Conservation (phyloP, 2,888 invertebrate genomes). For the Lysandra bellargus region DNA sequence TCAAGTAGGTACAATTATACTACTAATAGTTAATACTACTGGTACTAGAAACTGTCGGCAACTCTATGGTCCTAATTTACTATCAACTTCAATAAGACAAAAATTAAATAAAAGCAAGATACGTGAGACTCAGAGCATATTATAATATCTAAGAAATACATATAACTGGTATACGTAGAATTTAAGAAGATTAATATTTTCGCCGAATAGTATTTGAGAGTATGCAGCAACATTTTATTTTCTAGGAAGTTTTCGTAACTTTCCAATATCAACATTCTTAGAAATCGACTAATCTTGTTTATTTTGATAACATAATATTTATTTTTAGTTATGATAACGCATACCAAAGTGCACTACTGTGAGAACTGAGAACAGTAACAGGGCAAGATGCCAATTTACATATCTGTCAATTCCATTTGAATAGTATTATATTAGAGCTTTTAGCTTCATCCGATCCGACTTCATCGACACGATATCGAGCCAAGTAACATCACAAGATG, state of each 20-base stretch:
- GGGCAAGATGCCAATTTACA: conserved; percentile 51
- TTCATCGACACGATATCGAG: background rate
- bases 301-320: conserved; percentile 3
- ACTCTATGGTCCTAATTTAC: no score
- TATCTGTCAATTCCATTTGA: conserved; percentile 42
- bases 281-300: background rate
- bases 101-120: no score
- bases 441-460: background rate
- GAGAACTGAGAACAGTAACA: background rate
- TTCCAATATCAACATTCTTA: background rate
- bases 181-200: background rate
- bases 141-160: no score
- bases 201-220: background rate
- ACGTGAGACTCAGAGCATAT: no score
- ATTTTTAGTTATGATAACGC: conserved; percentile 9
- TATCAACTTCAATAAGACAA: no score
- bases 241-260: background rate
- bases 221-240: background rate
- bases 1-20: background rate
- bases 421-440: background rate
- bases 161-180: no score
- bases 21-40: background rate
- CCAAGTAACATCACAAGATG: background rate
- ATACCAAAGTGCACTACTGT: background rate
- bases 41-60: background rate